These are phyloP conservation scores for Zaprionus inermis DNA, from an alignment of 1,140 invertebrate genomes.

Conservation along the genomic window DNA sequence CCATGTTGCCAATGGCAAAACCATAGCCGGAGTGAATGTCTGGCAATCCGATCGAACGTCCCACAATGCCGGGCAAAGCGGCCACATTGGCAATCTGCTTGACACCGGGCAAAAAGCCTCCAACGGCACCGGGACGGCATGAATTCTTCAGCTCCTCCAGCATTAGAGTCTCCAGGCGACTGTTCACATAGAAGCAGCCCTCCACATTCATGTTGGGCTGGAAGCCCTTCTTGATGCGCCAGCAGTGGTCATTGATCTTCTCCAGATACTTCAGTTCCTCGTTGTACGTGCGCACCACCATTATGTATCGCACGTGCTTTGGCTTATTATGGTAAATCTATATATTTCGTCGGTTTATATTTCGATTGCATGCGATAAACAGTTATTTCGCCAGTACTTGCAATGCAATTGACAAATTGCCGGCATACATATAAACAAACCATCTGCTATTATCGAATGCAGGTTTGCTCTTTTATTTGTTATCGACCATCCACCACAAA, in stretches of 20 bases:
- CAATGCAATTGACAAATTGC: conserved; percentile 31
- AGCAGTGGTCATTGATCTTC: conserved; percentile 92
- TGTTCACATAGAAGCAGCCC: conserved; percentile 99
- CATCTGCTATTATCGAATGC: conserved; percentile 1
- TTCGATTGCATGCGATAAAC: neutral
- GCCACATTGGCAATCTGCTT: conserved; percentile 99
- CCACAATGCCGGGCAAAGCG: conserved; percentile 98
- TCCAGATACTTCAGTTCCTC: conserved; percentile 98
- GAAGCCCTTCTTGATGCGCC: conserved; percentile 99
- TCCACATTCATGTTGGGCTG: conserved; percentile 99
- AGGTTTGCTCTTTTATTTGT: neutral
- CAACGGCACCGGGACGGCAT: conserved; percentile 93
- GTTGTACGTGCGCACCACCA: conserved; percentile 96
- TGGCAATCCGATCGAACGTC: conserved; percentile 95
- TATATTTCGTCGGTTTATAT: neutral
- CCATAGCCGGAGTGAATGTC: conserved; percentile 99
- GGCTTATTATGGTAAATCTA: neutral
- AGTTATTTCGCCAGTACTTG: conserved; percentile 50
- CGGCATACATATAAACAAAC: conserved; percentile 22
- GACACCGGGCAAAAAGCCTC: conserved; percentile 98
- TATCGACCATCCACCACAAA: conserved; percentile 10
- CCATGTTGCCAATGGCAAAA: conserved; percentile 99
- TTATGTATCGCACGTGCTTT: conserved; percentile 83
- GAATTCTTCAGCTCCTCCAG: conserved; percentile 97
- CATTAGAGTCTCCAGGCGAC: conserved; percentile 96